Evolutionary conservation across 2,113 vertebrate genomes (phyloP).

Genomic region (Salvator merianae): DNA sequence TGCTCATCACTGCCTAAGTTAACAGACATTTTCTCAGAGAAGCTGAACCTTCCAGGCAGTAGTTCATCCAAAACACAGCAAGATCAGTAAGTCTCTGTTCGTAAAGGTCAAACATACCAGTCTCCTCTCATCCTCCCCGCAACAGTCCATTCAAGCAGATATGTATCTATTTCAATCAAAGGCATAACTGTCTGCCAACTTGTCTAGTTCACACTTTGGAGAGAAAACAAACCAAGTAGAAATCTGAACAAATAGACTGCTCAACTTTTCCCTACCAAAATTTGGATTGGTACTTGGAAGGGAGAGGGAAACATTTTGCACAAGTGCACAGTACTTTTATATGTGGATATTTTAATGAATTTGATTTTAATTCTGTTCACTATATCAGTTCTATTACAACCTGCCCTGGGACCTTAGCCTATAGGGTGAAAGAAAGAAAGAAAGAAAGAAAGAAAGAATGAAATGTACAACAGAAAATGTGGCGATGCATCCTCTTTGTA

Average conservation of each 20-base stretch:
- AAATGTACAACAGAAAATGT: background rate
- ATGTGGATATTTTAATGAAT: too few relatives aligned
- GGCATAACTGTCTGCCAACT: slow-evolving; percentile 30
- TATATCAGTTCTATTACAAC: too few relatives aligned
- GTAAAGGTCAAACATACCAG: background rate
- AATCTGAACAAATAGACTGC: background rate
- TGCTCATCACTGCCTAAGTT: background rate
- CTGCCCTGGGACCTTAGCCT: too few relatives aligned
- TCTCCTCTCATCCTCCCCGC: background rate
- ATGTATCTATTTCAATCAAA: background rate
- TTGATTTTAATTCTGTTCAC: too few relatives aligned
- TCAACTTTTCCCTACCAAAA: slow-evolving; percentile 28
- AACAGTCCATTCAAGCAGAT: background rate
- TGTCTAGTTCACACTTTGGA: slow-evolving; percentile 21
- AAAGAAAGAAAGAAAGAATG: background rate
- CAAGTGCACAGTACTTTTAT: background rate
- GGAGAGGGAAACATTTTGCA: too few relatives aligned
- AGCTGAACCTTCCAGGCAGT: background rate
- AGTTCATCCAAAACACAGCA: background rate
- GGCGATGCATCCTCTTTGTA: slow-evolving; percentile 63
- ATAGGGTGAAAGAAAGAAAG: background rate
- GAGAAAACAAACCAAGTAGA: background rate
- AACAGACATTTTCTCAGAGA: background rate
- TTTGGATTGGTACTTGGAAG: too few relatives aligned
- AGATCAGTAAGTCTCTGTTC: background rate